Percentiles rank a stretch among this genome's conserved stretches.
phyloP scores from a whole-genome alignment of 1,140 invertebrate species.

The Scaptomyza hsui region DNA sequence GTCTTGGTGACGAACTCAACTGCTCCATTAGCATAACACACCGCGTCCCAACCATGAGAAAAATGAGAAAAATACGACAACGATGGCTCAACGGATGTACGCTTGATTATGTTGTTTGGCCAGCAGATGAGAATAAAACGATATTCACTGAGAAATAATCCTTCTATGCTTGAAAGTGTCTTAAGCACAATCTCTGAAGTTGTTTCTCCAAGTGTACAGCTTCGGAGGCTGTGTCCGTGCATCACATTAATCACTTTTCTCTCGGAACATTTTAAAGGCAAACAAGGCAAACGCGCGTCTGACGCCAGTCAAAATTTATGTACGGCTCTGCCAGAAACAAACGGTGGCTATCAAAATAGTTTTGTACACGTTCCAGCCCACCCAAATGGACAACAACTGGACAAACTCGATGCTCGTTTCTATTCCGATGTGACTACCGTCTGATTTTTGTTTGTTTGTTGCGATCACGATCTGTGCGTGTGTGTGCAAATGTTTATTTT shows the following conservation, averaged over 20 bases:
- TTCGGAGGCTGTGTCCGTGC: slow-evolving; percentile 27
- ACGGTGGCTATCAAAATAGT: slow-evolving; percentile 79
- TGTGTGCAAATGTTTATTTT: slow-evolving; percentile 73
- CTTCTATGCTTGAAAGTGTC: no score
- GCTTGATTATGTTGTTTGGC: slow-evolving; percentile 80
- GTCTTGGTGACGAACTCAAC: slow-evolving; percentile 62
- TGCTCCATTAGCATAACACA: slow-evolving; percentile 74
- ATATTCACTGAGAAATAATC: neutral
- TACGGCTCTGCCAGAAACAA: slow-evolving; percentile 36
- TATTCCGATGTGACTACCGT: slow-evolving; percentile 14
- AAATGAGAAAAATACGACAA: neutral
- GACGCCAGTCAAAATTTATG: slow-evolving; percentile 49
- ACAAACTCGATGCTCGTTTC: neutral
- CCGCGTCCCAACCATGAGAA: neutral
- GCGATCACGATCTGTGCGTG: slow-evolving; percentile 73
- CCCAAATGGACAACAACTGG: slow-evolving; percentile 64
- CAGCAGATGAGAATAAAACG: slow-evolving; percentile 7
- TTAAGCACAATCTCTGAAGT: neutral
- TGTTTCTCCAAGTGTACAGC: neutral
- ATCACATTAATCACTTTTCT: slow-evolving; percentile 76
- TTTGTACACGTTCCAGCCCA: slow-evolving; percentile 71
- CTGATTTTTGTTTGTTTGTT: slow-evolving; percentile 62
- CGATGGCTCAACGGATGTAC: slow-evolving; percentile 57
- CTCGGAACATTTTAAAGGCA: slow-evolving; percentile 43
- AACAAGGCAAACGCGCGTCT: slow-evolving; percentile 59